Percentiles rank a stretch among this genome's conserved stretches.
Conservation (phyloP, 1,140 invertebrate species). For the Notospermus geniculatus region DNA sequence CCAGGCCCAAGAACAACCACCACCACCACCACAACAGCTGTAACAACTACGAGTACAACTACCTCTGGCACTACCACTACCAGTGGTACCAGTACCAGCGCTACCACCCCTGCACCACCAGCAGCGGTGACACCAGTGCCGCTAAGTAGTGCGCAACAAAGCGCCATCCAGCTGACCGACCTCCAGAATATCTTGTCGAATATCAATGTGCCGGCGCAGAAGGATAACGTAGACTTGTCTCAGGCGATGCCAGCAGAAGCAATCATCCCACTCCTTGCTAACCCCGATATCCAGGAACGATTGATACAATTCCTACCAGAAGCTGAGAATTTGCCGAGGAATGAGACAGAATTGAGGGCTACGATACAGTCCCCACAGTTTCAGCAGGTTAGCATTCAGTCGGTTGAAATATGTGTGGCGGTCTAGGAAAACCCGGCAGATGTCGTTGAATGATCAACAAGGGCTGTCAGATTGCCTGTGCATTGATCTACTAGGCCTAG, state of each 20-base stretch:
- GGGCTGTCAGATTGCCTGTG: too few species aligned
- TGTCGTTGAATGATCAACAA: too few species aligned
- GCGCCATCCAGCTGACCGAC: constrained; percentile 76
- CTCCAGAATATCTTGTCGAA: constrained; percentile 86
- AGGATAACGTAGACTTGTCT: constrained; percentile 64
- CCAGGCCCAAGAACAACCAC: constrained; percentile 42
- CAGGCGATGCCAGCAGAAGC: constrained; percentile 71
- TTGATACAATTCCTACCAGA: constrained; percentile 61
- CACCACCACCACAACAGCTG: constrained; percentile 26
- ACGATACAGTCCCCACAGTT: constrained; percentile 87
- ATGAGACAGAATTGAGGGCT: constrained; percentile 67
- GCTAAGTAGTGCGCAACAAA: constrained; percentile 16
- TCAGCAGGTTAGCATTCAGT: constrained; percentile 68
- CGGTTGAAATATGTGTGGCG: background rate
- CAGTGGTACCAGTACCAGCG: constrained; percentile 38
- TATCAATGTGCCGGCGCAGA: constrained; percentile 56
- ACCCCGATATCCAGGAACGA: constrained; percentile 63
- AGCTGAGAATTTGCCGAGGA: constrained; percentile 69
- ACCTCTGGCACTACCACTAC: constrained; percentile 43
- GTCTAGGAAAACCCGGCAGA: too few species aligned
- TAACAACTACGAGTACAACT: constrained; percentile 34
- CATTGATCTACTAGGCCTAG: too few species aligned
- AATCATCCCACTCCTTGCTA: constrained; percentile 69
- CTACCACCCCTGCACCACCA: constrained; percentile 36
- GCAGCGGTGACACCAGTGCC: too few species aligned